Conservation (phyloP, 1,140 invertebrate species). For the Anoplophora glabripennis region DNA sequence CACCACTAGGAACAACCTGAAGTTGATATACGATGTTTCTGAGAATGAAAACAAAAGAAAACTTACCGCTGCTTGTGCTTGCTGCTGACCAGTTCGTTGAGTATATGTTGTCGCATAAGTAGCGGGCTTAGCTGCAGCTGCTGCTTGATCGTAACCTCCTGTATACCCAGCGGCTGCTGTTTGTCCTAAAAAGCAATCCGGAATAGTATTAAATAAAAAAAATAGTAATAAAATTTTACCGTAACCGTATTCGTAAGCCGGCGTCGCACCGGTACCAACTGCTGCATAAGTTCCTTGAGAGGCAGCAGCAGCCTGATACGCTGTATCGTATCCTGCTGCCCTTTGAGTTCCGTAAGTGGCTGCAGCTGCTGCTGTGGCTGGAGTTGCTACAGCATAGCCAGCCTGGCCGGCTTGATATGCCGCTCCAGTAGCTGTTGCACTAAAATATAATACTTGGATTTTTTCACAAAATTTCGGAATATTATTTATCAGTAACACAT, state of each 20-base stretch:
- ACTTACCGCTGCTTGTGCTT: slow-evolving; percentile 49
- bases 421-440: slow-evolving; percentile 59
- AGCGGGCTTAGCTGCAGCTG: slow-evolving; percentile 54
- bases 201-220: not conserved
- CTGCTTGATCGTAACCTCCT: slow-evolving; percentile 64
- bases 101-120: slow-evolving; percentile 58
- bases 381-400: slow-evolving; percentile 78
- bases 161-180: slow-evolving; percentile 66
- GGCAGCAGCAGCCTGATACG: slow-evolving; percentile 66
- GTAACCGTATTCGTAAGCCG: slow-evolving; percentile 69
- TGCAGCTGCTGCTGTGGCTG: slow-evolving; percentile 72
- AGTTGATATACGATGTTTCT: too few relatives aligned
- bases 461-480: too few relatives aligned
- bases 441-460: slow-evolving; percentile 22
- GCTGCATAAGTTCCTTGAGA: slow-evolving; percentile 65
- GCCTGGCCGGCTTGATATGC: slow-evolving; percentile 77
- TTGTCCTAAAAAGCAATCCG: slow-evolving; percentile 46
- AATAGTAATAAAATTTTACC: slow-evolving; percentile 50
- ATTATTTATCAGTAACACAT: too few relatives aligned
- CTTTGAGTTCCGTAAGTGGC: slow-evolving; percentile 75
- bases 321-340: slow-evolving; percentile 72
- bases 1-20: too few relatives aligned
- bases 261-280: slow-evolving; percentile 61
- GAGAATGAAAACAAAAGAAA: not conserved
- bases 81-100: slow-evolving; percentile 47